Percentiles rank a stretch among this genome's conserved stretches.
phyloP scores from a whole-genome alignment of 2,797 vertebrate species.

The Eulemur albifrons region DNA sequence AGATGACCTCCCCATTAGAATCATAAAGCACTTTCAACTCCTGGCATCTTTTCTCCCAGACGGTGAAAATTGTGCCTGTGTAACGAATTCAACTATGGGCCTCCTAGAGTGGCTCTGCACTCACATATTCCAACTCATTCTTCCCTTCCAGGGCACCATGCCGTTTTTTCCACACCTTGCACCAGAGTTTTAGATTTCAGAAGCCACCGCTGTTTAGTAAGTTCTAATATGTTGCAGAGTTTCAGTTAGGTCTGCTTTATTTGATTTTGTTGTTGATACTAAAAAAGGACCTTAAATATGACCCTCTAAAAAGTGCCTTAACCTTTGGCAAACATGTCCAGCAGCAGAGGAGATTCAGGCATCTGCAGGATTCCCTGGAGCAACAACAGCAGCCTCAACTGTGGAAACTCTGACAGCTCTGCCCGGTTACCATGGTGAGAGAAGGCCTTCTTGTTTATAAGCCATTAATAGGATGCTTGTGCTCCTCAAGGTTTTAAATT shows the following conservation, averaged over 20 bases:
- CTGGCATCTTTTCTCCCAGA: background rate
- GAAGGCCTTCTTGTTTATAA: slow-evolving; percentile 60
- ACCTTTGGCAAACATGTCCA: slow-evolving; percentile 73
- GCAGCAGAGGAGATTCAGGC: slow-evolving; percentile 66
- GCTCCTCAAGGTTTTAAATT: background rate
- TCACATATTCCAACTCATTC: too few species aligned
- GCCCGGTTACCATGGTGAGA: slow-evolving; percentile 75
- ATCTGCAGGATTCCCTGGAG: slow-evolving; percentile 50
- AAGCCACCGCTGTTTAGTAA: background rate
- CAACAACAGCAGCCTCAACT: slow-evolving; percentile 20
- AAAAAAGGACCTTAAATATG: slow-evolving; percentile 40
- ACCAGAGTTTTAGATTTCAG: too few species aligned
- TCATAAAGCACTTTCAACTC: background rate
- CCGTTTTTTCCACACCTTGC: accelerated
- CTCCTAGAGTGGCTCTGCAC: background rate
- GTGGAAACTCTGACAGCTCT: slow-evolving; percentile 45
- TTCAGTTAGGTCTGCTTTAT: background rate
- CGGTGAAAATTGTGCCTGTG: background rate
- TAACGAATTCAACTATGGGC: background rate
- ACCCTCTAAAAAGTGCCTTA: slow-evolving; percentile 60
- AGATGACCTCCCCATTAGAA: background rate
- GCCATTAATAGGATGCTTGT: background rate
- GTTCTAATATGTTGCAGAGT: background rate
- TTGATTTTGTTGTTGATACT: slow-evolving; percentile 13
- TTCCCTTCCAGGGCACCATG: accelerated